A percentile compares a stretch with the other conserved stretches of the same genome.
Evolutionary conservation across 2,888 invertebrate species (phyloP).

Genomic region (Synergus japonicus): DNA sequence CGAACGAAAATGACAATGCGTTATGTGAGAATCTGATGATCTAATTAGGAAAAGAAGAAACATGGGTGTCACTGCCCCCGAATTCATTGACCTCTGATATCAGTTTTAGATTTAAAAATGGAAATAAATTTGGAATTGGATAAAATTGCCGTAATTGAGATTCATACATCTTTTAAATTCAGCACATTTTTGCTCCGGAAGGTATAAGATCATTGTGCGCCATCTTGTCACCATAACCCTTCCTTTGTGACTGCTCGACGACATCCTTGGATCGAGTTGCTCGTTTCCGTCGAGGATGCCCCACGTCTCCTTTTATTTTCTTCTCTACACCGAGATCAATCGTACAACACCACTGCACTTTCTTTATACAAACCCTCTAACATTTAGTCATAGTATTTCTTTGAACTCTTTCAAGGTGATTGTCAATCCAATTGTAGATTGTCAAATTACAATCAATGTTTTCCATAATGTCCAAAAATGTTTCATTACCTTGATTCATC

Average conservation of each 20-base stretch:
- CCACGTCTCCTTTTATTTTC: constrained; percentile 34
- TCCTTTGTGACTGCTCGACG: constrained; percentile 56
- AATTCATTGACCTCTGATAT: background rate
- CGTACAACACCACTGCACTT: constrained; percentile 30
- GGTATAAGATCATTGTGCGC: constrained; percentile 34
- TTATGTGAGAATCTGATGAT: constrained; percentile 31
- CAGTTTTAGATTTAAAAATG: background rate
- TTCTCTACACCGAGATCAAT: constrained; percentile 22
- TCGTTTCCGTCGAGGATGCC: constrained; percentile 52
- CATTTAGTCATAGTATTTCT: background rate
- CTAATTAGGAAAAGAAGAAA: constrained; percentile 23
- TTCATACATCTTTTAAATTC: background rate
- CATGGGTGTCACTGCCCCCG: constrained; percentile 23
- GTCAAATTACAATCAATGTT: background rate
- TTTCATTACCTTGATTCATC: background rate
- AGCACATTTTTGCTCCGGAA: constrained; percentile 1
- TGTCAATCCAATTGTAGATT: background rate
- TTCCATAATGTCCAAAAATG: background rate
- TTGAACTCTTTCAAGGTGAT: constrained; percentile 5
- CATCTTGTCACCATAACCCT: constrained; percentile 56
- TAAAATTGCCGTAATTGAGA: background rate
- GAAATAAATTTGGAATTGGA: too few relatives aligned
- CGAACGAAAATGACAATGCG: constrained; percentile 27
- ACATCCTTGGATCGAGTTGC: constrained; percentile 63
- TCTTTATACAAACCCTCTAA: constrained; percentile 1